Base-by-base conservation (phyloP, 2,113 vertebrate genomes). In the Microcebus jonahi region DNA sequence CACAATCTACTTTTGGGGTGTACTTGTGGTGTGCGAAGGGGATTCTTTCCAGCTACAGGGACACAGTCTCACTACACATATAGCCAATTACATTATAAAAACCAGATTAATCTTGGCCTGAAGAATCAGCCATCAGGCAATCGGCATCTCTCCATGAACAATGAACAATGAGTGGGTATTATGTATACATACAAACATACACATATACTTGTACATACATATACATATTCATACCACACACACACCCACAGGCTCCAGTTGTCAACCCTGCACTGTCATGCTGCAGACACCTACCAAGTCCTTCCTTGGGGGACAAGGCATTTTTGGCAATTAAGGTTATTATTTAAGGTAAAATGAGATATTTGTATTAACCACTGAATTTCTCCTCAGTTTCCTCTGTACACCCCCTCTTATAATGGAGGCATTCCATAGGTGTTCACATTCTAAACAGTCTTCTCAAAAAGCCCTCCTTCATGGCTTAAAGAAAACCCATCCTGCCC, bases 311-410 rank as follows among this genome's bases (percentile, higher is more conserved):
- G 25, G 36, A 71, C 27, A 18, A 80, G 27, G 21, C 70, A 29
- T 83, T 95, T 90, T 50, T 15, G 65, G 23, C 21, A 31, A 90
- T 48, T 75, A 76, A 94, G 25, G 70, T 88, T 75, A 70, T 75
- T 92, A 36, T 93, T 96, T 92, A 23, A 77, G 71, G 61, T 59
- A 55, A 95, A 34, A 90, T 88, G 81, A 95, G 59, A 45, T 59
- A 90, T 61, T 94, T 84, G 20, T 45, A 61, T 70, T 61, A 23
- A 23, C 6, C 13, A 12, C 45, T 65, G 61, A 18, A 29, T 81
- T 91, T 95, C 70, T 90, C 45, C 50, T 65, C 34, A 2, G 71
- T 92, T 27, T 73, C 76, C 53, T 92, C 27, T 57, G n/a, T 63
- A 36, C 23, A 17, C 17, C 1, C 21, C 13, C 61, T 92, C 34